phyloP scores from a whole-genome alignment of 2,888 invertebrate species.

The Drosophila neotestacea region DNA sequence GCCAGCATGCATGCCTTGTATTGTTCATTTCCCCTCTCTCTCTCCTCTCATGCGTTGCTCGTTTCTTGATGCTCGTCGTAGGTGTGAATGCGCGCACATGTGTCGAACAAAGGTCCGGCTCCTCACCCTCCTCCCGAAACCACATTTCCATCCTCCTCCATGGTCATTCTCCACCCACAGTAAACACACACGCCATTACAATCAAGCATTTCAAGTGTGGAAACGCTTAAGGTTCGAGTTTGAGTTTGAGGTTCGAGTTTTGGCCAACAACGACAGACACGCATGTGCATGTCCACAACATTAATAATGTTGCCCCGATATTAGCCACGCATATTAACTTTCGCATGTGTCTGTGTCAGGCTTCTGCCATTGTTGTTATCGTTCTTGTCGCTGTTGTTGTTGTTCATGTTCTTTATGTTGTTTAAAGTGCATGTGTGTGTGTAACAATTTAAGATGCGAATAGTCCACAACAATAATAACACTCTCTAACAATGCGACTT shows the following conservation, averaged over 20 bases:
- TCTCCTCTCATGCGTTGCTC: slow-evolving; percentile 31
- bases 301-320: slow-evolving; percentile 74
- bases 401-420: neutral
- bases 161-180: neutral
- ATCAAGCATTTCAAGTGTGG: slow-evolving; percentile 41
- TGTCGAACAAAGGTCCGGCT: slow-evolving; percentile 66
- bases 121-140: slow-evolving; percentile 10
- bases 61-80: slow-evolving; percentile 64
- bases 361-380: slow-evolving; percentile 2
- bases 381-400: neutral
- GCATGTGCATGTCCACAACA: slow-evolving; percentile 70
- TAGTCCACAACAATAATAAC: slow-evolving; percentile 13
- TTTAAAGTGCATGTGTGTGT: slow-evolving; percentile 28
- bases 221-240: slow-evolving; percentile 34
- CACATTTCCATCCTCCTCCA: neutral
- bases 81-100: slow-evolving; percentile 81
- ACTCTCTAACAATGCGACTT: slow-evolving; percentile 1
- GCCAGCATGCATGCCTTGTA: slow-evolving; percentile 27
- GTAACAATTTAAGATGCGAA: slow-evolving; percentile 33
- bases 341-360: slow-evolving; percentile 27
- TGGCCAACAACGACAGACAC: slow-evolving; percentile 39
- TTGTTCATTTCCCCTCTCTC: slow-evolving; percentile 13
- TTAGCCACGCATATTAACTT: slow-evolving; percentile 78
- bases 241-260: slow-evolving; percentile 11
- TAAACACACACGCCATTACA: slow-evolving; percentile 19